A percentile compares a stretch with the other conserved stretches of the same genome.
phyloP scores from a whole-genome alignment of 2,113 vertebrate genomes.

The Regulus satrapa region DNA sequence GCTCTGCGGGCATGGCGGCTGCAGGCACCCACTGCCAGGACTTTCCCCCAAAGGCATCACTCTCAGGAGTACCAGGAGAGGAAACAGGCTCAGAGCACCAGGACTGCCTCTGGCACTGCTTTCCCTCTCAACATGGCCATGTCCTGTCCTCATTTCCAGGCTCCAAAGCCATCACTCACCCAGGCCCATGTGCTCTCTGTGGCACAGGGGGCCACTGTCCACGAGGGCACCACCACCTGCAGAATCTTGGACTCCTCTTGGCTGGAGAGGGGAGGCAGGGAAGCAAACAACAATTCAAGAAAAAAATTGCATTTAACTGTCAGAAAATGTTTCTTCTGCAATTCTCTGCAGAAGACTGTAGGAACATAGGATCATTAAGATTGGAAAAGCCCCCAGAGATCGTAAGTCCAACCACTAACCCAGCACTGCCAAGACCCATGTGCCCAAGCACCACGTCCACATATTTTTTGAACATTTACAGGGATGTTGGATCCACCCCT shows the following conservation, averaged over 20 bases:
- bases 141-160: fast-evolving
- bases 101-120: background rate
- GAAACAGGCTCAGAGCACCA: background rate
- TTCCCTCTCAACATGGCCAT: background rate
- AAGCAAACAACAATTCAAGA: background rate
- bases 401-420: background rate
- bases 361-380: background rate
- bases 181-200: fast-evolving
- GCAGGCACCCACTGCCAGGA: background rate
- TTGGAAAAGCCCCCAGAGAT: background rate
- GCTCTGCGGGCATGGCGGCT: fast-evolving
- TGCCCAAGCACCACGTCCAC: background rate
- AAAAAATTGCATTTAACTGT: background rate
- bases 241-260: background rate
- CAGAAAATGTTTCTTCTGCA: background rate
- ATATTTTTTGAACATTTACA: background rate
- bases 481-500: background rate
- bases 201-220: background rate
- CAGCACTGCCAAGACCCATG: background rate
- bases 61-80: background rate
- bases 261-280: background rate
- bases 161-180: background rate
- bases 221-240: fast-evolving
- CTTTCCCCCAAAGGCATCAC: background rate
- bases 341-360: background rate